Evolutionary conservation across 1,140 invertebrate genomes (phyloP), one percentile per base, ranked within the genome.

Genomic region (Brevipalpus yothersi): DNA sequence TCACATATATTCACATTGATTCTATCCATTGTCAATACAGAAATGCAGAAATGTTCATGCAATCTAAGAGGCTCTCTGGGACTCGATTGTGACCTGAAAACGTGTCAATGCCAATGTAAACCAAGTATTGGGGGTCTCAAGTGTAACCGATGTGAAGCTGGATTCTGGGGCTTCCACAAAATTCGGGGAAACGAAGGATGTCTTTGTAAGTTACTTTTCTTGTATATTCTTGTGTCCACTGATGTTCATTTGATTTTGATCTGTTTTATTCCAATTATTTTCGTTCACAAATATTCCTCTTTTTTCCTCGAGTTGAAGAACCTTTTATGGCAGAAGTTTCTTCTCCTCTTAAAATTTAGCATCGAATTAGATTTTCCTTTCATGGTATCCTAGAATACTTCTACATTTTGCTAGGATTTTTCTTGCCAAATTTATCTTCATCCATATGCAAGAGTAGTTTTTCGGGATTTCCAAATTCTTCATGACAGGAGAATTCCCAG

Each of bases 131-230:
- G 86, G 13, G 88, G 88, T 12, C 71, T 79, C 13, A 82, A 85
- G 68, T 95, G 90, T 73, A 83, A 93, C 69, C 76, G 84, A 56
- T 94, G 88, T 71, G 81, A 86, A 71, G 65, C 69, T 7, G 70
- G 84, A 23, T 89, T 81, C 69, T 90, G 87, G 87, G 88, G 87
- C 10, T 72, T 94, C 60, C 82, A 84, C 40, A 87, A 89, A 65
- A 80, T 79, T 42, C 77, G 81, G 23, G 86, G 84, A 45, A 81
- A 82, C 69, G 77, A 78, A 63, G 87, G 88, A 62, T 93, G 89
- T 70, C 21, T 57, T 19, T 21, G 53, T 55, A 55, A 41, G 53
- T 55, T 31, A 31, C 31, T 31, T 31, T 31, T 31, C 31, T 31
- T 31, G 31, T 31, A 31, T 31, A 31, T 31, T 31, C 31, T 31